Evolutionary conservation across 2,888 invertebrate species (phyloP), one percentile per base, ranked within the genome.

Genomic region (Calliphora vomitoria): DNA sequence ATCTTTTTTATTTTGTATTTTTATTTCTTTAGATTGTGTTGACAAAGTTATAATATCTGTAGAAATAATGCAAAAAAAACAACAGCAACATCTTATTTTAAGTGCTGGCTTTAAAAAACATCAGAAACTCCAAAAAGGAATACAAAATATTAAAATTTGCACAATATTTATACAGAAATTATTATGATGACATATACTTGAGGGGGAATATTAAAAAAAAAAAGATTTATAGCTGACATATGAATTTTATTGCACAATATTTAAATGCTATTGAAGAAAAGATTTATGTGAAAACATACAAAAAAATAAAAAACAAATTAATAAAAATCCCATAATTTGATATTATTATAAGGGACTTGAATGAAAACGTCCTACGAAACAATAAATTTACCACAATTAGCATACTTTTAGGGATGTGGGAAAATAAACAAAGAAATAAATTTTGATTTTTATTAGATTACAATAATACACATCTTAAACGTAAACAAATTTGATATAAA

Each of bases 141-240:
- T 44, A 35, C 4, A 18, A 35, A 35, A 53, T 71, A 35, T 50
- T 35, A 64, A 41, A n/a, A 18, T 41, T 13, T 44, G 15, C 35
- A 35, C 35, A 35, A 6, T 68, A 55, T 44, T 66, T 68, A 41
- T 78, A 41, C 58, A 31, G 47, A 47, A 79, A 69, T 58, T 35
- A 13, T 38, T 13, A 44, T 47, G 55, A 68, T 35, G 68, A 69
- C 58, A 64, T 58, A 35, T 31, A 35, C 18, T 53, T 69, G 8
- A 47, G 11, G 53, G 62, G 20, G 5, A 58, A 60, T 44, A 10
- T 66, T 44, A 20, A 25, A 8, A 55, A 13, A n/a, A 8, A 66
- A 41, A 82, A 72, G 66, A 82, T 74, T 82, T 74, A 75, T 68
- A 55, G n/a, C 5, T 15, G 4, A 75, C 66, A 75, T 25, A 55